Conservation (phyloP, 1,140 invertebrate species). For the Penaeus indicus region DNA sequence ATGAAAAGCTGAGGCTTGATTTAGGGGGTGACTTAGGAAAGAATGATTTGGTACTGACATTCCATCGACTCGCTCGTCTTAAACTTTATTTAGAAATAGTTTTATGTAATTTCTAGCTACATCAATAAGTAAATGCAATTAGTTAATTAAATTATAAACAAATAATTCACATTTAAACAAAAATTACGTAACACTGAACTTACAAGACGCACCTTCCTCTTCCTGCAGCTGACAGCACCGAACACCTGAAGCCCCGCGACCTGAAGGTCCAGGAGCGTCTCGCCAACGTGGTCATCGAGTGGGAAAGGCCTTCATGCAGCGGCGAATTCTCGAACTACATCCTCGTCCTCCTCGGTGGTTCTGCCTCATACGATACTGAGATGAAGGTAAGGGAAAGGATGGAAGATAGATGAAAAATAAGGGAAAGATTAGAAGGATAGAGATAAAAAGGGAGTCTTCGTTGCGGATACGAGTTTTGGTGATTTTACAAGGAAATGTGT, state of each 20-base stretch:
- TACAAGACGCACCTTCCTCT: not conserved
- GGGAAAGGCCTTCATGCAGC: conserved; percentile 63
- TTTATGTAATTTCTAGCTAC: not conserved
- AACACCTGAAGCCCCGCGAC: conserved; percentile 65
- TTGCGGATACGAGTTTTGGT: too few relatives aligned
- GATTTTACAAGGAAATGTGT: too few relatives aligned
- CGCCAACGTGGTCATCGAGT: conserved; percentile 62
- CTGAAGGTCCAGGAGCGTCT: conserved; percentile 63
- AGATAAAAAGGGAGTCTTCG: not conserved
- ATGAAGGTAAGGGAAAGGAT: conserved; percentile 61
- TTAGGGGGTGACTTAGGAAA: not conserved
- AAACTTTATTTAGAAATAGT: not conserved
- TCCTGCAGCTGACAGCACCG: conserved; percentile 65
- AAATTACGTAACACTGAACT: not conserved
- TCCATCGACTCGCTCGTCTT: not conserved
- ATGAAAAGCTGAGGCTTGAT: not conserved
- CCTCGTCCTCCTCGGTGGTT: conserved; percentile 65
- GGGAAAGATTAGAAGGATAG: not conserved
- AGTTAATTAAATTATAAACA: not conserved
- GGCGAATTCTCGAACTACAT: conserved; percentile 66
- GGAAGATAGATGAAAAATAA: not conserved
- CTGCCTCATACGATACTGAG: conserved; percentile 66
- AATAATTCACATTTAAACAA: not conserved
- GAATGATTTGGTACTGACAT: not conserved
- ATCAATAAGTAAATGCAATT: not conserved